Conservation (phyloP, 2,113 vertebrate species). For the Abramis brama region DNA sequence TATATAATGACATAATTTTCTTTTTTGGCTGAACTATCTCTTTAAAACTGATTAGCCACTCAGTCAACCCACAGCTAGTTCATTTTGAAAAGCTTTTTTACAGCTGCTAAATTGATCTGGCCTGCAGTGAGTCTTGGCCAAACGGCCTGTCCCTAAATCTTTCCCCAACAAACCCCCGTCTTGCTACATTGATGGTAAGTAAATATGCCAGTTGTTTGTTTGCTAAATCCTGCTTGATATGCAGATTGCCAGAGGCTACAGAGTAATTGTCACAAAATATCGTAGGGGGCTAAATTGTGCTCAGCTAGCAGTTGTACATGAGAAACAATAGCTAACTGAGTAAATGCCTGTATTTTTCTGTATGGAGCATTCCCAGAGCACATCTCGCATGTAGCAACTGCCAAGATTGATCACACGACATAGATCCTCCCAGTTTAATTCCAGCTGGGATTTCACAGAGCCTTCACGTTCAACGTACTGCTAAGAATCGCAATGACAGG, state of each 20-base stretch:
- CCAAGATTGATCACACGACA: not conserved
- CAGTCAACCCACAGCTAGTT: not conserved
- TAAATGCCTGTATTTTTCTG: not conserved
- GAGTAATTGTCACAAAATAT: constrained; percentile 64
- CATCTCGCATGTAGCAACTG: not conserved
- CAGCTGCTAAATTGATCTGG: constrained; percentile 16
- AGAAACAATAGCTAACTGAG: not conserved
- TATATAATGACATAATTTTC: not conserved
- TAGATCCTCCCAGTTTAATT: constrained; percentile 4
- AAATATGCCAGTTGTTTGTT: constrained; percentile 78
- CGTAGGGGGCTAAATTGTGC: not conserved
- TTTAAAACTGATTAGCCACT: not conserved
- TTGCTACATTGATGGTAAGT: constrained; percentile 72
- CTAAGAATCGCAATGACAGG: constrained; percentile 28
- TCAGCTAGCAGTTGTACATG: not conserved
- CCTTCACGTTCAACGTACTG: not conserved
- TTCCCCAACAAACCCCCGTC: constrained; percentile 64
- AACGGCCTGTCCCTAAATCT: constrained; percentile 62
- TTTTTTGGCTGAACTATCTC: not conserved
- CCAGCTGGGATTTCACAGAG: constrained; percentile 20
- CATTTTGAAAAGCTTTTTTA: not conserved
- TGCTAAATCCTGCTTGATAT: constrained; percentile 77
- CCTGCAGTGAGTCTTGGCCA: constrained; percentile 48
- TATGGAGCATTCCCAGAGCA: not conserved
- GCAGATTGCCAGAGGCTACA: constrained; percentile 78